A percentile compares a stretch with the other conserved stretches of the same genome.
phyloP scores from a whole-genome alignment of 2,113 vertebrate genomes.

The Gasterosteus nipponicus region DNA sequence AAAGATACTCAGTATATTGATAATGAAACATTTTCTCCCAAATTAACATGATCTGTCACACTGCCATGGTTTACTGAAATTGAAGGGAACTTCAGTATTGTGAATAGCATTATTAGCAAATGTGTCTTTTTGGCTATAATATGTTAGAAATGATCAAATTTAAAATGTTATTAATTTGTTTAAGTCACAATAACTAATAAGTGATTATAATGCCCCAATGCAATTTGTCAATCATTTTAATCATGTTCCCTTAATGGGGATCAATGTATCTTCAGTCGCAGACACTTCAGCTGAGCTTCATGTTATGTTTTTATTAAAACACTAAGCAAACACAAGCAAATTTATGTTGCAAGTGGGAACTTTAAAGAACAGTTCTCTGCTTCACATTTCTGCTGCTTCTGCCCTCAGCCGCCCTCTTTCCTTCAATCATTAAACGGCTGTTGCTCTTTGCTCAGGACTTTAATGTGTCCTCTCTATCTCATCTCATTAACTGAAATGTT shows the following conservation, averaged over 20 bases:
- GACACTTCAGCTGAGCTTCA: not conserved
- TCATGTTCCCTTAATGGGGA: not conserved
- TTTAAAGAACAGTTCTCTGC: not conserved
- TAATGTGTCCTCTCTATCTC: constrained; percentile 36
- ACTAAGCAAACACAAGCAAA: not conserved
- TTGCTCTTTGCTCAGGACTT: constrained; percentile 41
- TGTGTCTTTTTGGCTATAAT: not conserved
- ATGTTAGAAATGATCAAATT: not conserved
- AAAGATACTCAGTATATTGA: not conserved
- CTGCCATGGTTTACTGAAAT: not conserved
- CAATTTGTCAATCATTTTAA: not conserved
- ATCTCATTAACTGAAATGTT: constrained; percentile 57
- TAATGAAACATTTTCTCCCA: not conserved
- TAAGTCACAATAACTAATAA: not conserved
- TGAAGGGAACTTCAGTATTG: not conserved
- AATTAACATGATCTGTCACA: not conserved
- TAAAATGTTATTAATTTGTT: not conserved
- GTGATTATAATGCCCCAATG: not conserved
- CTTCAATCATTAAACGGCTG: constrained; percentile 30
- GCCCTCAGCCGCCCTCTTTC: not conserved
- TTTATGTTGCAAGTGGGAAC: not conserved
- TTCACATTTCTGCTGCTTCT: not conserved
- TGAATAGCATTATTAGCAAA: not conserved
- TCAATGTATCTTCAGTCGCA: not conserved
- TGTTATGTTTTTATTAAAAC: constrained; percentile 7